Base-by-base conservation (phyloP, 2,113 vertebrate species). In the Odontesthes bonariensis region DNA sequence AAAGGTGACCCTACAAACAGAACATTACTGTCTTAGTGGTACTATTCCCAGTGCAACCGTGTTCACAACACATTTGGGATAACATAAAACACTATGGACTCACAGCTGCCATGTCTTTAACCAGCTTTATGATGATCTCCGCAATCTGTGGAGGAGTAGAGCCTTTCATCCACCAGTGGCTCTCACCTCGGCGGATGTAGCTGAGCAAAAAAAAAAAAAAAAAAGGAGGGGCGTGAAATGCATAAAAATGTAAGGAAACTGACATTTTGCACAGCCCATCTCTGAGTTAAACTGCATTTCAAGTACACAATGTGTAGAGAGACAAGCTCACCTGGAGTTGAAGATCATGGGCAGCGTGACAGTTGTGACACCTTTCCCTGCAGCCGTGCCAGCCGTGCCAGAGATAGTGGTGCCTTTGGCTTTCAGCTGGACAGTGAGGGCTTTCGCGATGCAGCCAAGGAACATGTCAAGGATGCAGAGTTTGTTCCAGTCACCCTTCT, bases 131-230 rank as follows among this genome's bases (percentile, higher is more conserved):
- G 87, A 99, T 99, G 88, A 99, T 99, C 88, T 99, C 98, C 58
- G 98, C 96, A 72, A 99, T 99, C 88, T 99, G 98, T 1, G 98
- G 96, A 68, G 98, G 98, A 38, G 97, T 99, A 66, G 98, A 99
- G 60, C 98, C 98, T 78, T 99, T 99, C 97, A 99, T 98, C 98
- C 98, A 99, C 98, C 98, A 99, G 79, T 99, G 98, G 88, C 97
- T 99, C 94, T 99, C 97, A 57, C 98, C 97, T 91, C 97, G 94
- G 32, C 97, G 95, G 83, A 98, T 96, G 56, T 98, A 99, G 89
- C 97, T 99, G 90, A 56, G 69, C 6, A 57, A 57, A 51, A 57
- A 16, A 54, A 12, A n/a, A 81, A 14, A 7, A 20, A 40, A 44
- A 40, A 44, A 44, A n/a, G n/a, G 16, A 19, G 17, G 33, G 10